Percentiles rank a stretch among this genome's conserved stretches.
phyloP scores from a whole-genome alignment of 2,888 invertebrate species.

The Ctena decussata region DNA sequence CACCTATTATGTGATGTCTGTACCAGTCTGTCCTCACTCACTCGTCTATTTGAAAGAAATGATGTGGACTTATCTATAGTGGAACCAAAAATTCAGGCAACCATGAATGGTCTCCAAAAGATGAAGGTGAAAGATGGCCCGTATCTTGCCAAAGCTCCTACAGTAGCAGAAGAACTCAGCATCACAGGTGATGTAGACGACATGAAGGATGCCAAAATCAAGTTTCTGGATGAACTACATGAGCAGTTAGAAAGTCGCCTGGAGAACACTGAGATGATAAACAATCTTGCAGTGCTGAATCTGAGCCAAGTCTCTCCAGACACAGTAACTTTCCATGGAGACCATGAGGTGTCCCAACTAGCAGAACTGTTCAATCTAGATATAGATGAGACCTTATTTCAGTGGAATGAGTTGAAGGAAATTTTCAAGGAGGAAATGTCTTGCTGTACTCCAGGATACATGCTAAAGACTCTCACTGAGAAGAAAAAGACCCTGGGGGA shows the following conservation, averaged over 20 bases:
- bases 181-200: not conserved
- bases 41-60: conserved; percentile 41
- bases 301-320: conserved; percentile 20
- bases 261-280: conserved; percentile 33
- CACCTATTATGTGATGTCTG: conserved; percentile 50
- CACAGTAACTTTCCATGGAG: conserved; percentile 27
- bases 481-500: conserved; percentile 23
- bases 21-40: not conserved
- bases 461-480: not conserved
- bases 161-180: not conserved
- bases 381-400: conserved; percentile 1
- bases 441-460: not conserved
- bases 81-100: conserved; percentile 17
- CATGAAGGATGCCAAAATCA: not conserved
- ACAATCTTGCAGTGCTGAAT: conserved; percentile 16
- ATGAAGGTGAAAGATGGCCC: conserved; percentile 16
- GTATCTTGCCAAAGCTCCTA: not conserved
- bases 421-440: not conserved
- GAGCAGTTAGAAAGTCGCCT: conserved; percentile 18
- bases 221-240: not conserved
- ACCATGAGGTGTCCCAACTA: conserved; percentile 12
- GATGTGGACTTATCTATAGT: conserved; percentile 30
- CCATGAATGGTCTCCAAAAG: not conserved
- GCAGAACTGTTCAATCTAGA: conserved; percentile 16
- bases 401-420: conserved; percentile 28